Evolutionary conservation across 2,888 invertebrate species (phyloP).

Genomic region (Archips crataeganus): DNA sequence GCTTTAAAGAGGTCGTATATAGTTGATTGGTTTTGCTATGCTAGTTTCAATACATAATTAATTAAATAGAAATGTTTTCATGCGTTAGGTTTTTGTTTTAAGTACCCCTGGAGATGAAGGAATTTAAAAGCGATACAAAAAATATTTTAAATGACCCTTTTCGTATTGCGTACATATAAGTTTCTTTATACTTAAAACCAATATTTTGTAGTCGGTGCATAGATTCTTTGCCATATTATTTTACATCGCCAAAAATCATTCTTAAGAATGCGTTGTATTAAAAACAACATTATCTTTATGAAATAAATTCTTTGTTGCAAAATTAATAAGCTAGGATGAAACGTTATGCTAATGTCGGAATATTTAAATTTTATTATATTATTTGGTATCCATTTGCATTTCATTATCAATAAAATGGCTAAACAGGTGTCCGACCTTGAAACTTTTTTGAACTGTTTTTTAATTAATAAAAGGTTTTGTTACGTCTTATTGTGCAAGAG

Average conservation of each 20-base stretch:
- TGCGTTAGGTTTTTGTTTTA: not conserved
- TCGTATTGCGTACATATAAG: not conserved
- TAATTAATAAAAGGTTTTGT: not conserved
- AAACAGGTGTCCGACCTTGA: conserved; percentile 5
- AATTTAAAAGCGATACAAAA: not conserved
- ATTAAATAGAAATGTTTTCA: not conserved
- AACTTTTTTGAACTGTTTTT: not conserved
- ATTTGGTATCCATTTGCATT: conserved; percentile 20
- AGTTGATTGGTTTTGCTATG: not conserved
- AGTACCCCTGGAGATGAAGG: not conserved
- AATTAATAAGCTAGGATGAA: conserved; percentile 17
- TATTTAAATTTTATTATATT: conserved; percentile 3
- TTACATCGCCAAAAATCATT: not conserved
- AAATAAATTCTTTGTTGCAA: not conserved
- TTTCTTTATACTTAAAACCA: not conserved
- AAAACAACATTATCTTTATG: not conserved
- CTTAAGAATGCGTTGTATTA: not conserved
- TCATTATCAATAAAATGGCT: conserved; percentile 1
- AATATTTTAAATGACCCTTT: not conserved
- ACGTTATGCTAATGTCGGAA: conserved; percentile 17
- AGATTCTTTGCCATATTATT: not conserved
- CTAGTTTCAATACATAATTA: not conserved
- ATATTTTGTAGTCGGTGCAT: not conserved
- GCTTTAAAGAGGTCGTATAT: not conserved
- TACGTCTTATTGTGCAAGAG: not conserved